phyloP scores from a whole-genome alignment of 2,113 vertebrate genomes.

The Elaphurus davidianus region DNA sequence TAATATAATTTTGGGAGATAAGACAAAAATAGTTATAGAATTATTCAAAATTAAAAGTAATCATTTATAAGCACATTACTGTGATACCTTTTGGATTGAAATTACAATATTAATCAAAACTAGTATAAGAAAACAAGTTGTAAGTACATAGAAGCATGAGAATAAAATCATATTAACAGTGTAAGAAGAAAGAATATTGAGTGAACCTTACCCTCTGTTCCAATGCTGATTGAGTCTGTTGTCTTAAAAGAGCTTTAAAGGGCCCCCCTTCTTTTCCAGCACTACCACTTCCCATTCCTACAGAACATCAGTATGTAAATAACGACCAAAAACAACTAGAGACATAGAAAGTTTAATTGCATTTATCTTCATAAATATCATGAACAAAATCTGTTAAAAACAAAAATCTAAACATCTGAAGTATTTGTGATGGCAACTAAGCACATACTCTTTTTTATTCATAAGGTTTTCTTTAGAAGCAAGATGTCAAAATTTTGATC shows the following conservation, averaged over 20 bases:
- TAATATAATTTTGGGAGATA: not conserved
- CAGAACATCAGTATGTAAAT: conserved; percentile 78
- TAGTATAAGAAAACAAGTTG: not conserved
- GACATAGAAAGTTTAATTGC: conserved; percentile 31
- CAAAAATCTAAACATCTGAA: not conserved
- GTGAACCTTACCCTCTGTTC: conserved; percentile 93
- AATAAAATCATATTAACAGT: not conserved
- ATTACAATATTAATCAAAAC: not conserved
- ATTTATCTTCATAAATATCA: conserved; percentile 12
- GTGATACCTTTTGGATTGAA: not conserved
- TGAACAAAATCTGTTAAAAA: conserved; percentile 22
- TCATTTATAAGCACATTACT: conserved; percentile 10
- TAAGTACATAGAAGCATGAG: not conserved
- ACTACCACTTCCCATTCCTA: conserved; percentile 99
- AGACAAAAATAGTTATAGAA: not conserved
- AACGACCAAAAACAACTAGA: conserved; percentile 65
- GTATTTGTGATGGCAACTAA: not conserved
- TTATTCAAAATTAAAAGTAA: conserved; percentile 19
- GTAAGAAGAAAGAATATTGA: not conserved
- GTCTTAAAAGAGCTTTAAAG: conserved; percentile 95
- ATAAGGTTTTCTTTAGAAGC: not conserved
- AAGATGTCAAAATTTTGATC: conserved; percentile 8
- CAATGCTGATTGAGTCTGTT: conserved; percentile 96
- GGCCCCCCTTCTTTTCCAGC: conserved; percentile 96
- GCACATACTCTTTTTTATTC: not conserved